These are phyloP conservation scores for Catharus bicknelli DNA, from an alignment of 2,113 vertebrate genomes.

Conservation along the genomic window DNA sequence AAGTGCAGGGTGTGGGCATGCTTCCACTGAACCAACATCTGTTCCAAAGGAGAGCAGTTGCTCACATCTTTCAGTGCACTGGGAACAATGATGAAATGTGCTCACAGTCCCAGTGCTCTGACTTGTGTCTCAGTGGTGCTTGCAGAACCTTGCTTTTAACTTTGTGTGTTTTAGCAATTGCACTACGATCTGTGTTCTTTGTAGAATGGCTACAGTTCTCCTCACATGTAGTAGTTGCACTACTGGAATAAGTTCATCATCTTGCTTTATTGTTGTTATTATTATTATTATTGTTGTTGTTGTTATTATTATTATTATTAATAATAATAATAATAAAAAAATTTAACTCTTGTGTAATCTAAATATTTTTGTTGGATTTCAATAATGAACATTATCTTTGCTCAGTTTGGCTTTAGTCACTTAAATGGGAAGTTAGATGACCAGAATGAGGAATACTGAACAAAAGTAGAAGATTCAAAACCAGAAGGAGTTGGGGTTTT, in stretches of 20 bases:
- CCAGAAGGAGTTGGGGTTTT: not conserved
- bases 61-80: not conserved
- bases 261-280: not conserved
- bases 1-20: fast-evolving
- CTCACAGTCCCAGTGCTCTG: not conserved
- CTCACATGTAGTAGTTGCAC: not conserved
- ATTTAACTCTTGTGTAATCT: not conserved
- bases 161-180: not conserved
- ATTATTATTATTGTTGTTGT: no score
- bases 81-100: not conserved
- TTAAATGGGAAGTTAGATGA: not conserved
- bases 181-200: not conserved
- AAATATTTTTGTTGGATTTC: not conserved
- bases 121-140: not conserved
- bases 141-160: not conserved
- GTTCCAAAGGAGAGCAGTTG: not conserved
- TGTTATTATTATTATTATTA: not conserved
- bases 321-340: no score
- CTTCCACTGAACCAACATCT: not conserved
- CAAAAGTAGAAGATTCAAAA: not conserved
- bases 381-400: not conserved
- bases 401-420: not conserved
- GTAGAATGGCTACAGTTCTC: not conserved
- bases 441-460: not conserved
- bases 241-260: not conserved